Evolutionary conservation across 2,113 vertebrate genomes (phyloP), one percentile per base, ranked within the genome.

Genomic region (Sebastes schlegelii): DNA sequence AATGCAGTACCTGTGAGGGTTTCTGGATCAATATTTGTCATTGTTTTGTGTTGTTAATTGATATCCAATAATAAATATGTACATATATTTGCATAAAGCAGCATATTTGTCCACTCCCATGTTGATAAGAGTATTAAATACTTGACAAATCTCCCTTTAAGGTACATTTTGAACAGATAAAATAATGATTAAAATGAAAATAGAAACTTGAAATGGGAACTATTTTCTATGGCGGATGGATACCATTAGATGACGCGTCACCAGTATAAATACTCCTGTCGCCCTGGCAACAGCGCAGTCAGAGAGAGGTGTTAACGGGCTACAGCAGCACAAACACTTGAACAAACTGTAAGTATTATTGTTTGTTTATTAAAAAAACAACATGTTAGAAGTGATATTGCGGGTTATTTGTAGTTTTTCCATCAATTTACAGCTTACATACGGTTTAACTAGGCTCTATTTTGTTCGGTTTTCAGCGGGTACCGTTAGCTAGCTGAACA

Each of bases 171-270:
- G 26, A 26, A 3, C 26, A 26, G 26, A 26, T 26, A 26, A 26
- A 26, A 26, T 26, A 26, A 26, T 26, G 26, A 26, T 26, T 26
- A 26, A 26, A 26, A 26, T 26, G 26, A 3, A 26, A 26, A 26
- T 26, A 26, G 26, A 26, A 26, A 26, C 26, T 26, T 26, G 26
- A 49, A 26, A 19, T 19, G 4, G 54, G 90, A 8, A 73, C 85
- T 89, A 88, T 14, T 86, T 86, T 65, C 2, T 4, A 7, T 10
- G 9, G 90, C 88, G 90, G 83, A 89, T 61, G 78, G 74, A 66
- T 63, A 89, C 8, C 0, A 1, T 8, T 49, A 0, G 12, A 19
- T 77, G 80, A 67, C 75, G 78, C 6, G 16, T 81, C 62, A 5
- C 40, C 51, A 8, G 49, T 86, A 88, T 88, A 88, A 88, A 77